Base-by-base conservation (phyloP, 1,140 invertebrate genomes). In the Formica selysi region DNA sequence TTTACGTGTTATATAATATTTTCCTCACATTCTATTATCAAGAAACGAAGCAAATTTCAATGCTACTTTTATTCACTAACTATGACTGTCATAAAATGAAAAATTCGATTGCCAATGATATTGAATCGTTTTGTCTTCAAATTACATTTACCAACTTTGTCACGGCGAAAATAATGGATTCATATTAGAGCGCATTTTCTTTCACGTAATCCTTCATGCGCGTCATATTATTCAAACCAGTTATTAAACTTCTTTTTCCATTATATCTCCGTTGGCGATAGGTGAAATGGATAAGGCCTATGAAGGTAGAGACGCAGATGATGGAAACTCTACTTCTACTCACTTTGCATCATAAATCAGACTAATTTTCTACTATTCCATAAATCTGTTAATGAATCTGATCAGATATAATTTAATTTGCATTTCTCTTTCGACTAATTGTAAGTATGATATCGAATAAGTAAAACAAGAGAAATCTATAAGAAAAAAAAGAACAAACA, bases 181-280 rank as follows among this genome's bases (percentile, higher is more conserved):
- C 78, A 80, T 80, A 80, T 80, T 80, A 80, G 44, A 32, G 78
- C 36, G 48, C 36, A 29, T 57, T 76, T 61, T 61, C 80, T 74
- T 76, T 44, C 70, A 10, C 54, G 26, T 76, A 76, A 84, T 76
- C 59, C 54, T 84, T 84, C 54, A 84, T 41, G 68, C 38, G 29
- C 80, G 54, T 84, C 71, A 61, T 64, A 76, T 76, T 76, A 76
- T 84, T 76, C 41, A 59, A 22, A 36, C 44, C 57, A 48, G 44
- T 84, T 84, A 76, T 76, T 76, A 76, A 84, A 84, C 41, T 84
- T 84, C 36, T 59, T 81, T 70, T 26, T 32, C 26, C 57, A 61
- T 68, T 73, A 51, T 57, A 62, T 84, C 38, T 84, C 11, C 44
- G 38, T 32, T 57, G n/a, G 41, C 70, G 76, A 59, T 62, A 32